Evolutionary conservation across 2,113 vertebrate genomes (phyloP).

Genomic region (Aegotheles bennettii): DNA sequence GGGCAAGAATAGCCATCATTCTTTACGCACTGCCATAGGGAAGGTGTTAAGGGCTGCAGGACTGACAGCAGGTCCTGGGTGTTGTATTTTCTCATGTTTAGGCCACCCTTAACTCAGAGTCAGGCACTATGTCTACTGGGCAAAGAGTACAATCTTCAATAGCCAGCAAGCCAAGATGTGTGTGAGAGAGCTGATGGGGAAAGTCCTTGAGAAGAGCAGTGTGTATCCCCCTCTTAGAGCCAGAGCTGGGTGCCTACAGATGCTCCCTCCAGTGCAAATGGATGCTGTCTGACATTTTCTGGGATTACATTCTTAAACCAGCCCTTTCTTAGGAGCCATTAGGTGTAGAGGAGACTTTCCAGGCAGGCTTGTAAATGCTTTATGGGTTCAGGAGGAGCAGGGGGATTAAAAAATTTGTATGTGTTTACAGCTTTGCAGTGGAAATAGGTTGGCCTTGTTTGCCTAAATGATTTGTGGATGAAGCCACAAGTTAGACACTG

Average conservation of each 20-base stretch:
- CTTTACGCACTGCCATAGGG: background rate
- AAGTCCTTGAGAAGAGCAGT: background rate
- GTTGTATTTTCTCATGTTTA: background rate
- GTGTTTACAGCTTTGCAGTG: background rate
- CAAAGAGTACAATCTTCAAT: background rate
- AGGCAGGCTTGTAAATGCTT: background rate
- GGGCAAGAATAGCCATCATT: background rate
- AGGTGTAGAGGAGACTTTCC: background rate
- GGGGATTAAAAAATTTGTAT: background rate
- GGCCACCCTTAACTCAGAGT: background rate
- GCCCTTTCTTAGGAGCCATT: background rate
- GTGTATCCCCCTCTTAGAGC: background rate
- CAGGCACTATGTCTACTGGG: background rate
- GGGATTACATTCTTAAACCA: background rate
- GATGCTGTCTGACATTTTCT: background rate
- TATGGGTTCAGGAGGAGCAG: background rate
- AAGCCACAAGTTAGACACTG: background rate
- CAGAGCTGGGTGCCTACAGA: background rate
- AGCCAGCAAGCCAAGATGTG: accelerated
- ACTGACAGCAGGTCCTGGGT: background rate
- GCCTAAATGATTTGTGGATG: background rate
- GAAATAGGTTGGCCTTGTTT: background rate
- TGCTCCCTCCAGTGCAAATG: background rate
- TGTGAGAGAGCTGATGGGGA: accelerated
- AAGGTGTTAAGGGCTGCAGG: background rate